These are phyloP conservation scores for Procambarus clarkii DNA, from an alignment of 1,140 invertebrate species.

Conservation along the genomic window DNA sequence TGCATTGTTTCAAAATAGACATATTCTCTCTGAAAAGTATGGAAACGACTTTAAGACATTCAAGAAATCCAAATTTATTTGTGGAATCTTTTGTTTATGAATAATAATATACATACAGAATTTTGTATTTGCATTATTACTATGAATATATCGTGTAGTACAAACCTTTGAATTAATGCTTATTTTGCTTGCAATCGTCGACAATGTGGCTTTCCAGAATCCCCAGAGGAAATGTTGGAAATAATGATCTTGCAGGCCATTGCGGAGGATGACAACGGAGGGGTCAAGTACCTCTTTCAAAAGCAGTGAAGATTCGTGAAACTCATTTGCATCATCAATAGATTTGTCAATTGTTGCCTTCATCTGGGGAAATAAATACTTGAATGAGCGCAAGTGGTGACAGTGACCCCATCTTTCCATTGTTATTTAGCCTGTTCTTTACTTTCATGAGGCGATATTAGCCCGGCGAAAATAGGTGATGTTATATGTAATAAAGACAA, in stretches of 20 bases:
- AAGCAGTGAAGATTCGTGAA: neutral
- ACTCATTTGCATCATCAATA: neutral
- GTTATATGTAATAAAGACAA: too few species aligned
- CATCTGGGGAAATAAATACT: neutral
- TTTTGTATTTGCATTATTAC: too few species aligned
- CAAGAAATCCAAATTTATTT: neutral
- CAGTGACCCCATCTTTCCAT: too few species aligned
- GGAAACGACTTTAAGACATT: neutral
- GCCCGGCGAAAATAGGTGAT: too few species aligned
- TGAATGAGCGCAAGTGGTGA: too few species aligned
- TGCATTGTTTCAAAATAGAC: neutral
- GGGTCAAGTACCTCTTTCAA: neutral
- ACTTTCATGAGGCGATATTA: too few species aligned
- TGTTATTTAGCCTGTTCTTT: too few species aligned
- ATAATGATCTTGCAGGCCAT: neutral
- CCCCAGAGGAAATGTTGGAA: neutral
- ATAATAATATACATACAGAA: too few species aligned
- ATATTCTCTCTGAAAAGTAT: neutral
- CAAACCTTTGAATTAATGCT: neutral
- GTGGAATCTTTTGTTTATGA: too few species aligned
- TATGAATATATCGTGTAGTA: neutral
- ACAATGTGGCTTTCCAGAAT: neutral
- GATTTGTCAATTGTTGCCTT: neutral
- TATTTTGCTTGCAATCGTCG: neutral
- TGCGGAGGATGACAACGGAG: neutral